Base-by-base conservation (phyloP, 2,113 vertebrate species). In the Alexandromys fortis region DNA sequence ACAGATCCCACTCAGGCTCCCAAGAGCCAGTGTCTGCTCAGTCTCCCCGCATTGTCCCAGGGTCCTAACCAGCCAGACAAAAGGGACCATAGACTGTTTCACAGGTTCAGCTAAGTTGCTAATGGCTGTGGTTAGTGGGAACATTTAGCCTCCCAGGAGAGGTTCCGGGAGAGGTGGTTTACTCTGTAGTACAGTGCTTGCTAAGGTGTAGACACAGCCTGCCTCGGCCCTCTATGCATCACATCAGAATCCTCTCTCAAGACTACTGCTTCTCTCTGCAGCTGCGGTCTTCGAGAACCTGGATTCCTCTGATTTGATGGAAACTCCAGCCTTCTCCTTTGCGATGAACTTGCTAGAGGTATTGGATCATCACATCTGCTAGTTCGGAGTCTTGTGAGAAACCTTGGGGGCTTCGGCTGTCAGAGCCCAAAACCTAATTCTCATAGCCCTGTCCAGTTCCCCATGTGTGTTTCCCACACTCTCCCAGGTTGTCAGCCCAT, bases 281-380 rank as follows among this genome's bases (percentile, higher is more conserved):
- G 99, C 98, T 72, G 98, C 98, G 0, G 98, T 99, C 65, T 98
- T 98, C 0, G 98, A 99, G 83, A 99, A 99, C 97, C 89, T 99
- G 97, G 99, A 99, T 90, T 99, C 98, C 91, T 99, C 98, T 5
- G 98, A 99, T 0, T 96, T 99, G 83, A 90, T 93, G 75, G 97
- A 98, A 35, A 99, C 99, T 0, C 79, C 97, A 2, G 97, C 99
- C 98, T 99, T 99, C 82, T 98, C 98, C 68, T 98, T 98, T 0
- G 98, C 98, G 49, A 97, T 98, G 91, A 98, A 99, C 96, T 92
- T 99, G 76, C 97, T 99, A 52, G 99, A 99, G 99, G 99, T 99
- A 98, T 86, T 55, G 5, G 6, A 68, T 45, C 3, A 0, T 14
- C 17, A 2, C 55, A 47, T 28, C n/a, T 1, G 0, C 9, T 28